Percentiles rank a stretch among this genome's conserved stretches.
Conservation (phyloP, 2,797 vertebrate genomes). For the Zenarchopterus dispar region DNA sequence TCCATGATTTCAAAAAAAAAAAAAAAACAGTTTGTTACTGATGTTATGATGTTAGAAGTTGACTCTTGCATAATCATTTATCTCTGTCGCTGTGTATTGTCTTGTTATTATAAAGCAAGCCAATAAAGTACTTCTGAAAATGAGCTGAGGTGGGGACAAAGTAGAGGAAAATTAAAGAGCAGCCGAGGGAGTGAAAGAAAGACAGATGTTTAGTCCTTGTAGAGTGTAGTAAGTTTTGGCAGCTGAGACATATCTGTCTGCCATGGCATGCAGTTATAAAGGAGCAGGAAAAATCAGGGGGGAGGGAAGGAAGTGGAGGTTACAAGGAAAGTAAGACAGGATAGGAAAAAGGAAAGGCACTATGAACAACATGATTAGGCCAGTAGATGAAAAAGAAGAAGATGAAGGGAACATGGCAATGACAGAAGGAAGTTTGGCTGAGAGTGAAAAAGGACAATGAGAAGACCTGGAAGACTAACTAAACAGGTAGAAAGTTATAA, state of each 20-base stretch:
- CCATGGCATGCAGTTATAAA: conserved; percentile 28
- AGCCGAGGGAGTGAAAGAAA: conserved; percentile 17
- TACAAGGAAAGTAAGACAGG: conserved; percentile 7
- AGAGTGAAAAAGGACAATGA: conserved; percentile 5
- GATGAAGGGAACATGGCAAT: conserved; percentile 15
- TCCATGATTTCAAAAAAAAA: neutral
- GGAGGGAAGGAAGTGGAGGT: conserved; percentile 16
- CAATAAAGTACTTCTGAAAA: conserved; percentile 43
- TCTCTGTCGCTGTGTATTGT: conserved; percentile 24
- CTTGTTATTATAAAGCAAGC: conserved; percentile 32
- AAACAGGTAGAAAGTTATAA: conserved; percentile 42
- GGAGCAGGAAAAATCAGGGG: conserved; percentile 18
- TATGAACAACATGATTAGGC: conserved; percentile 24
- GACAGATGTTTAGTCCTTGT: conserved; percentile 46
- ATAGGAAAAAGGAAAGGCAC: conserved; percentile 9
- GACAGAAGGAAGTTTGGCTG: neutral
- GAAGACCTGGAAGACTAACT: conserved; percentile 10
- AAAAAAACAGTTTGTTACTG: conserved; percentile 12
- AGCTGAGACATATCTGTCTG: conserved; percentile 37
- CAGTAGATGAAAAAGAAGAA: conserved; percentile 18
- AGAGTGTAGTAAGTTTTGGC: conserved; percentile 30
- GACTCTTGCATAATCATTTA: conserved; percentile 20
- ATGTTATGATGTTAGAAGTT: neutral
- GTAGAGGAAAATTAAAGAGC: conserved; percentile 36
- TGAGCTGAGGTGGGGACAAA: conserved; percentile 32